These are phyloP conservation scores for Datnioides undecimradiatus DNA, from an alignment of 2,113 vertebrate genomes.

Conservation along the genomic window DNA sequence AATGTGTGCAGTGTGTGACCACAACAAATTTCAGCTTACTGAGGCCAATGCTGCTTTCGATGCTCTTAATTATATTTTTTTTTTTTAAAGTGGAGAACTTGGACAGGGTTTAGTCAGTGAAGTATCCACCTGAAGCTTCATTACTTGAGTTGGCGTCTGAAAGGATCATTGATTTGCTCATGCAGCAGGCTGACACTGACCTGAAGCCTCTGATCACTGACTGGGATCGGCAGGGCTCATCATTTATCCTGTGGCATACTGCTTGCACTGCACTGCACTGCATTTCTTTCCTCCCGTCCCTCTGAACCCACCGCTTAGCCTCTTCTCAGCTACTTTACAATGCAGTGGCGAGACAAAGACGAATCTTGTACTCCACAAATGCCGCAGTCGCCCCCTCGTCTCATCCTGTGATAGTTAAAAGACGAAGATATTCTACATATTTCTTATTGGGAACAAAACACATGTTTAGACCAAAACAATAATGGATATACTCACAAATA, in stretches of 20 bases:
- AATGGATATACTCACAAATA: too few relatives aligned
- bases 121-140: conserved; percentile 33
- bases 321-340: conserved; percentile 8
- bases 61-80: neutral
- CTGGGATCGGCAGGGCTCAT: conserved; percentile 57
- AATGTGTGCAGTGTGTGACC: too few relatives aligned
- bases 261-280: conserved; percentile 47
- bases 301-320: neutral
- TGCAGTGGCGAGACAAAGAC: neutral
- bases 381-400: neutral
- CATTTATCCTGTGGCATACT: conserved; percentile 47
- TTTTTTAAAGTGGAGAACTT: neutral
- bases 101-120: conserved; percentile 14
- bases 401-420: neutral
- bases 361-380: neutral
- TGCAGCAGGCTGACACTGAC: conserved; percentile 53
- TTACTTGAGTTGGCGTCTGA: conserved; percentile 19
- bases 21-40: neutral
- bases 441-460: too few relatives aligned
- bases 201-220: conserved; percentile 54
- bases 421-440: too few relatives aligned
- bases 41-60: neutral
- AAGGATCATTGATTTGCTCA: conserved; percentile 48
- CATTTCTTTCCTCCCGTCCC: neutral
- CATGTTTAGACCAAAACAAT: too few relatives aligned